Percentiles rank a stretch among this genome's conserved stretches.
Evolutionary conservation across 1,140 invertebrate species (phyloP).

Genomic region (Branchinecta lindahli): DNA sequence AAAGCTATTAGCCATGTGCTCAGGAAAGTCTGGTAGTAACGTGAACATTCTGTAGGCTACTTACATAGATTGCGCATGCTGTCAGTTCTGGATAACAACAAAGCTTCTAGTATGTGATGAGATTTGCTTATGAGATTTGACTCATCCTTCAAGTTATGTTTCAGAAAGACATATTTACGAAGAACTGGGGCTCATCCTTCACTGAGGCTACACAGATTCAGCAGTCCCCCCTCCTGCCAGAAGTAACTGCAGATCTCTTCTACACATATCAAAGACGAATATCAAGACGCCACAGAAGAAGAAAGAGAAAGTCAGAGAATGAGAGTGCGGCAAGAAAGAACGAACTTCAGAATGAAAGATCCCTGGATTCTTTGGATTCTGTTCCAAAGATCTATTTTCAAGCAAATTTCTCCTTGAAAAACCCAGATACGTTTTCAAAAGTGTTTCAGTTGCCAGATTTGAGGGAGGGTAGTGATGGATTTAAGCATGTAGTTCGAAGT

Average conservation of each 20-base stretch:
- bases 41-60: too few species aligned
- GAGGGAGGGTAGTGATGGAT: not conserved
- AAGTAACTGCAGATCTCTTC: not conserved
- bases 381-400: conserved; percentile 7
- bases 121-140: too few species aligned
- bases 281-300: not conserved
- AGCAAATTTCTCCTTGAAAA: conserved; percentile 6
- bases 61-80: too few species aligned
- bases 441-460: not conserved
- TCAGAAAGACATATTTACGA: conserved; percentile 9
- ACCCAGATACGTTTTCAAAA: not conserved
- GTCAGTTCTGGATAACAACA: too few species aligned
- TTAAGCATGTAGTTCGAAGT: not conserved
- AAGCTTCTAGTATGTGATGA: too few species aligned
- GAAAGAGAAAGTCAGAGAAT: not conserved
- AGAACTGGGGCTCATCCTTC: conserved; percentile 2
- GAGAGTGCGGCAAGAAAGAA: not conserved
- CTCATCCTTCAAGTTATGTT: not conserved
- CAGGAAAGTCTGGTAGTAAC: too few species aligned
- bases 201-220: not conserved
- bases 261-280: not conserved
- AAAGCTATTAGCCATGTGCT: too few species aligned
- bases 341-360: not conserved
- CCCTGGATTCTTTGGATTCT: not conserved
- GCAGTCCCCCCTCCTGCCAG: not conserved